phyloP scores from a whole-genome alignment of 2,888 invertebrate genomes.

The Dicyrtoma fusca region DNA sequence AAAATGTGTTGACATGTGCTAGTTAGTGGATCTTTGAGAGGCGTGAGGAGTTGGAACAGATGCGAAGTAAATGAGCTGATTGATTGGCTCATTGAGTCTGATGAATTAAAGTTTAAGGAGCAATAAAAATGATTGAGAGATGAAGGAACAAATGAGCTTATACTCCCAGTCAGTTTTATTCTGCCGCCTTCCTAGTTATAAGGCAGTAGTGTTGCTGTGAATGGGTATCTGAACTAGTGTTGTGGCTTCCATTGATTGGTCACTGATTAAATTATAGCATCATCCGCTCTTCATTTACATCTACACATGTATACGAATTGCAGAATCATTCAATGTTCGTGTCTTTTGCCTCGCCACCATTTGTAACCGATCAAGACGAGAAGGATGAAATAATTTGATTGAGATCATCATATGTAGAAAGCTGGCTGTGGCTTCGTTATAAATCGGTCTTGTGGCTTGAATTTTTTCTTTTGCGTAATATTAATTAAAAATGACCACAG shows the following conservation, averaged over 20 bases:
- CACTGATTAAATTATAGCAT: constrained; percentile 36
- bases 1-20: constrained; percentile 1
- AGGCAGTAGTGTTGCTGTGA: constrained; percentile 19
- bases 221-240: constrained; percentile 28
- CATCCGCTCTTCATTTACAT: constrained; percentile 13
- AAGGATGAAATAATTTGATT: too few relatives aligned
- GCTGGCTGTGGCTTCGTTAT: too few relatives aligned
- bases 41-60: constrained; percentile 8
- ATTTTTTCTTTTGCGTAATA: too few relatives aligned
- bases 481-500: too few relatives aligned
- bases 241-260: constrained; percentile 34
- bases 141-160: constrained; percentile 3
- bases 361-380: too few relatives aligned
- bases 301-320: too few relatives aligned
- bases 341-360: too few relatives aligned
- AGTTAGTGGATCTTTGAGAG: neutral
- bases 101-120: constrained; percentile 33
- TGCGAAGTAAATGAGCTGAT: constrained; percentile 32
- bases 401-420: too few relatives aligned
- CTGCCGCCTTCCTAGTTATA: constrained; percentile 1
- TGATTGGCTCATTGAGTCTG: constrained; percentile 38
- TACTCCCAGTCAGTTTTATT: too few relatives aligned
- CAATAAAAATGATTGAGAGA: constrained; percentile 22
- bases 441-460: too few relatives aligned
- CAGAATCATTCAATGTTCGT: too few relatives aligned